phyloP scores from a whole-genome alignment of 2,797 vertebrate species.

The Myioborus melanocephalus region DNA sequence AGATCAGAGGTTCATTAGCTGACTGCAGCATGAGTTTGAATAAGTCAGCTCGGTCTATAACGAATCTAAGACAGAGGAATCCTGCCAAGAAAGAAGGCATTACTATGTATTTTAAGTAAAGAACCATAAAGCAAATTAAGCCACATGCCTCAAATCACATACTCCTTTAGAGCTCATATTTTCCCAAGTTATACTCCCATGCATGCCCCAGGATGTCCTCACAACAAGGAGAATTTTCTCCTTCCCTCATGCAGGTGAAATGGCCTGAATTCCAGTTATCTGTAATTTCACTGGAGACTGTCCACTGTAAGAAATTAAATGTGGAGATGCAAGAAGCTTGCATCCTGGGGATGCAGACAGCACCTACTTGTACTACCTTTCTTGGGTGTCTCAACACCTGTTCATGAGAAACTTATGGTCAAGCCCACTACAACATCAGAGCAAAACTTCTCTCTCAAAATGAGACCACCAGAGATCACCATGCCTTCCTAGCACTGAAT shows the following conservation, averaged over 20 bases:
- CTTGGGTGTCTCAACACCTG: not conserved
- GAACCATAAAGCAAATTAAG: not conserved
- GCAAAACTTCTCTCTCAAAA: not conserved
- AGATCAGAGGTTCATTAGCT: not conserved
- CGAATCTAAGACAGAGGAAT: not conserved
- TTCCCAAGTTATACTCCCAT: not conserved
- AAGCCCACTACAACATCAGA: not conserved
- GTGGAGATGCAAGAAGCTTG: not conserved
- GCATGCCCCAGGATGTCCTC: accelerated
- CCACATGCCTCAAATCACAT: not conserved
- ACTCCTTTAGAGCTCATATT: not conserved
- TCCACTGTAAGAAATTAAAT: not conserved
- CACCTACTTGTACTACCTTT: not conserved
- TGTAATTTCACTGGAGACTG: not conserved
- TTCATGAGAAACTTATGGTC: not conserved
- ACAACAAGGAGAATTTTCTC: not conserved
- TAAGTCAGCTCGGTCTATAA: not conserved
- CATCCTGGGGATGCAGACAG: not conserved
- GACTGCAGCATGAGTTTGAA: not conserved
- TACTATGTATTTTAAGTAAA: not conserved
- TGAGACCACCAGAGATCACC: not conserved
- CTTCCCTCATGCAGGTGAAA: not conserved
- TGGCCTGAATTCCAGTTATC: not conserved
- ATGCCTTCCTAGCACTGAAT: not conserved
- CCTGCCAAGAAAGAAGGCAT: not conserved